These are phyloP conservation scores for Petrolisthes manimaculis DNA, from an alignment of 2,888 invertebrate species.

Conservation along the genomic window DNA sequence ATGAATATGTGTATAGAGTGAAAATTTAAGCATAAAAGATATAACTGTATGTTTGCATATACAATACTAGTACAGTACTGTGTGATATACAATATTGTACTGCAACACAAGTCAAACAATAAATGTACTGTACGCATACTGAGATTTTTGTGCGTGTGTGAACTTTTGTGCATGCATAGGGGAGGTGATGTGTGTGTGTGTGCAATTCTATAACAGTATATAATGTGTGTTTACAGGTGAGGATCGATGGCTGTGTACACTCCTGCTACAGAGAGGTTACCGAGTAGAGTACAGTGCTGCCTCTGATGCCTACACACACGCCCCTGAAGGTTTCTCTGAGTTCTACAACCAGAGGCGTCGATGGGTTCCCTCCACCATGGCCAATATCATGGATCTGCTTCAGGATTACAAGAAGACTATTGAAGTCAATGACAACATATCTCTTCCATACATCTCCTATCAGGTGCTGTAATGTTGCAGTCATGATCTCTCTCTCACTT, in stretches of 20 bases:
- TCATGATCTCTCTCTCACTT: no score
- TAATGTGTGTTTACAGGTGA: conserved; percentile 75
- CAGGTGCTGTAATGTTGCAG: conserved; percentile 72
- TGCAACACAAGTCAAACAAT: no score
- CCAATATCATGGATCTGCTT: conserved; percentile 97
- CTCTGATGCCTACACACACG: conserved; percentile 98
- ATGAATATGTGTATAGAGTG: background rate
- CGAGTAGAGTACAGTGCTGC: conserved; percentile 99
- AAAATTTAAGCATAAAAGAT: background rate
- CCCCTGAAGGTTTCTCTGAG: conserved; percentile 96
- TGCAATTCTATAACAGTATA: background rate
- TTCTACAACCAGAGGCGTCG: conserved; percentile 98
- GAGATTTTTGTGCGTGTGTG: no score
- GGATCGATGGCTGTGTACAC: conserved; percentile 98
- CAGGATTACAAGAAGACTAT: conserved; percentile 93
- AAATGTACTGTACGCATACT: no score
- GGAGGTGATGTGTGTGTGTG: background rate
- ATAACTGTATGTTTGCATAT: background rate
- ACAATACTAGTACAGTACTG: no score
- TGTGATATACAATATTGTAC: no score
- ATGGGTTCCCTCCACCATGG: conserved; percentile 99
- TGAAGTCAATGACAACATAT: conserved; percentile 96
- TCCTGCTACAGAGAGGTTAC: conserved; percentile 95
- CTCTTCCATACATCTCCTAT: conserved; percentile 90
- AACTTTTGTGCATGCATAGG: background rate